A percentile compares a stretch with the other conserved stretches of the same genome.
These are phyloP conservation scores for Lucilia sericata DNA, from an alignment of 1,140 invertebrate species.

Conservation along the genomic window DNA sequence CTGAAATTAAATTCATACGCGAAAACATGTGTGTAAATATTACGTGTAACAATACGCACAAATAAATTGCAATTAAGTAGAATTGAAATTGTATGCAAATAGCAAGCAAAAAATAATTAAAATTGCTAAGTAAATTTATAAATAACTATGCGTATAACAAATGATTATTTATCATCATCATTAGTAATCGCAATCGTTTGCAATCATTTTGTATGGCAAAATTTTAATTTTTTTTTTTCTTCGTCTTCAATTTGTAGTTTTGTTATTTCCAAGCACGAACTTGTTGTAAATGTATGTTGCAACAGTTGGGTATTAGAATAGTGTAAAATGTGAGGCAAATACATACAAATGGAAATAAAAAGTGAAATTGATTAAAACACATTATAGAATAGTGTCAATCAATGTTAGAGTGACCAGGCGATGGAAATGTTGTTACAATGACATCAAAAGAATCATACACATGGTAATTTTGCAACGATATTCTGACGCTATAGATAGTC, in stretches of 20 bases:
- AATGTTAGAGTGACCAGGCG: neutral
- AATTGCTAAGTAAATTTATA: neutral
- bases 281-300: neutral
- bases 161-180: neutral
- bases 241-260: neutral
- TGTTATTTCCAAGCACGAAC: conserved; percentile 10
- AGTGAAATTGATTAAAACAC: neutral
- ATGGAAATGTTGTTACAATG: too few relatives aligned
- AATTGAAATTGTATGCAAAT: neutral
- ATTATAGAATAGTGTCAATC: conserved; percentile 1
- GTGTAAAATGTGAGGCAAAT: neutral
- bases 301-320: neutral
- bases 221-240: neutral
- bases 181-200: neutral
- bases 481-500: too few relatives aligned
- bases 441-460: too few relatives aligned
- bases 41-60: neutral
- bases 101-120: too few relatives aligned
- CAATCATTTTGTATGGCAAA: neutral
- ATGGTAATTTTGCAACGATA: too few relatives aligned
- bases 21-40: too few relatives aligned
- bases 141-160: conserved; percentile 12
- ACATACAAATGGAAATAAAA: neutral
- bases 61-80: neutral
- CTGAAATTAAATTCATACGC: too few relatives aligned